A percentile compares a stretch with the other conserved stretches of the same genome.
These are phyloP conservation scores for Sandelia bainsii DNA, from an alignment of 2,797 vertebrate species.

Conservation along the genomic window DNA sequence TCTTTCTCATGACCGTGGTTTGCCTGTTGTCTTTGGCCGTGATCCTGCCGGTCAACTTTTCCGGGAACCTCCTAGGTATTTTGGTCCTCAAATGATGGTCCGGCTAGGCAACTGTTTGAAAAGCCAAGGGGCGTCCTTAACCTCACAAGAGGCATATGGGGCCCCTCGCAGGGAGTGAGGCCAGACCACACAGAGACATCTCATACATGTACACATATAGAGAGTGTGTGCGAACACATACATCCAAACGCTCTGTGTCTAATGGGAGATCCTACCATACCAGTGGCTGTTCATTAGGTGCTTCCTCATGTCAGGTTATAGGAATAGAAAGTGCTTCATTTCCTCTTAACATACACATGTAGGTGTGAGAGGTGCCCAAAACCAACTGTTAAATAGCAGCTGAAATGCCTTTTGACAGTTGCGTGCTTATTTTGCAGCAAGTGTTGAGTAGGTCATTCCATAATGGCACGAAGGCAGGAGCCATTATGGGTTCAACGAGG, in stretches of 20 bases:
- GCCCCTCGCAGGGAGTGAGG: conserved; percentile 36
- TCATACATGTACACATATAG: conserved; percentile 29
- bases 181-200: conserved; percentile 66
- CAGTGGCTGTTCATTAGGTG: conserved; percentile 47
- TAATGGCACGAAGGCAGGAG: conserved; percentile 54
- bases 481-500: conserved; percentile 48
- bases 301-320: conserved; percentile 32
- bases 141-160: conserved; percentile 25
- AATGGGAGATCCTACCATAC: conserved; percentile 39
- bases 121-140: conserved; percentile 64
- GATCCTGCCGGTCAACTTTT: conserved; percentile 96
- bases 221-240: not conserved
- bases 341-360: conserved; percentile 61
- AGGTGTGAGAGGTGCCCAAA: conserved; percentile 49
- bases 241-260: conserved; percentile 21
- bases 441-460: conserved; percentile 64
- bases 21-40: conserved; percentile 94
- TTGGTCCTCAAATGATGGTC: conserved; percentile 56
- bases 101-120: conserved; percentile 35
- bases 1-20: conserved; percentile 90
- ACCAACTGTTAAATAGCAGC: conserved; percentile 49
- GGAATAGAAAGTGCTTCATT: conserved; percentile 67
- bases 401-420: conserved; percentile 64
- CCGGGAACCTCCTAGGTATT: conserved; percentile 93
- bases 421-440: conserved; percentile 59